Evolutionary conservation across 2,797 vertebrate genomes (phyloP).

Genomic region (Poeciliopsis presidionis): DNA sequence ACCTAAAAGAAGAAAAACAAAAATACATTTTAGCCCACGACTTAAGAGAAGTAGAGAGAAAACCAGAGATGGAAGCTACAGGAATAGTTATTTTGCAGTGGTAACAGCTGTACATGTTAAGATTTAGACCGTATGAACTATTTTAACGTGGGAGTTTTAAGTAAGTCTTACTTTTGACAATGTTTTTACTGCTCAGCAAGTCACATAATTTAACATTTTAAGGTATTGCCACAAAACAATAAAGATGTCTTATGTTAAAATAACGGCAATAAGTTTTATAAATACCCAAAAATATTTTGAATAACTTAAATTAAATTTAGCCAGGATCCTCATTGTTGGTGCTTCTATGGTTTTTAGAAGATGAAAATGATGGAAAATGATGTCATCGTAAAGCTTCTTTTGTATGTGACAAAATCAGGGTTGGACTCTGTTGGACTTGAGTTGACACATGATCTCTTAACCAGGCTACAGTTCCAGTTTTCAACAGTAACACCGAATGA

Average conservation of each 20-base stretch:
- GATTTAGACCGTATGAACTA: not conserved
- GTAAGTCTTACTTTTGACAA: not conserved
- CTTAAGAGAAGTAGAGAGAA: not conserved
- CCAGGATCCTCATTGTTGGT: not conserved
- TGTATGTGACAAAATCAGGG: not conserved
- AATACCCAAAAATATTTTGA: not conserved
- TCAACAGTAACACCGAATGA: not conserved
- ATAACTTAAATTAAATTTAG: not conserved
- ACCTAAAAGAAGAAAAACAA: constrained; percentile 72
- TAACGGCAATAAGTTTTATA: not conserved
- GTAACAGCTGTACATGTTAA: not conserved
- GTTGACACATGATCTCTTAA: not conserved
- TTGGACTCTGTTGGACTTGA: not conserved
- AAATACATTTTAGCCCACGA: not conserved
- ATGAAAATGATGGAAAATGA: not conserved
- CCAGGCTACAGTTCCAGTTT: not conserved
- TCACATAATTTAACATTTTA: not conserved
- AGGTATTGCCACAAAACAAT: not conserved
- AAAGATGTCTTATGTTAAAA: not conserved
- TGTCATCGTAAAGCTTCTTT: not conserved
- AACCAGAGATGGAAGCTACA: not conserved
- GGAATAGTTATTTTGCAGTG: not conserved
- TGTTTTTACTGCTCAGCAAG: not conserved
- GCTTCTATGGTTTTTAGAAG: not conserved
- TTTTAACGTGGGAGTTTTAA: not conserved